A percentile compares a stretch with the other conserved stretches of the same genome.
phyloP scores from a whole-genome alignment of 2,797 vertebrate genomes.

The Sebastes aleutianus region DNA sequence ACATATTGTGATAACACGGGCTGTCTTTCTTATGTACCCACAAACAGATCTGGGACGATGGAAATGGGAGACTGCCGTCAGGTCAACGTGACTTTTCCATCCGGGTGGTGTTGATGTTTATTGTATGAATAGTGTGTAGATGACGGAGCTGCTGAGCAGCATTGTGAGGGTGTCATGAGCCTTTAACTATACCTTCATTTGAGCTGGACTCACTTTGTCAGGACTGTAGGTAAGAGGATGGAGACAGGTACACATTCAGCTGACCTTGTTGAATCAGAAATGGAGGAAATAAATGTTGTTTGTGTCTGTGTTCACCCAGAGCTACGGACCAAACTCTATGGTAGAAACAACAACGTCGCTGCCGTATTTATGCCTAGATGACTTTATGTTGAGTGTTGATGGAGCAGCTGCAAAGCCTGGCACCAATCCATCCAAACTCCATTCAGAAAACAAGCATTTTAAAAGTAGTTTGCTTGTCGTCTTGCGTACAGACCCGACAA shows the following conservation, averaged over 20 bases:
- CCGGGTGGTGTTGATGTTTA: conserved; percentile 27
- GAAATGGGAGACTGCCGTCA: conserved; percentile 40
- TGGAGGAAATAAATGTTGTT: no score
- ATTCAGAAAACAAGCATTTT: no score
- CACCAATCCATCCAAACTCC: no score
- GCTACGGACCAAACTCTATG: neutral
- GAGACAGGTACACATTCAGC: neutral
- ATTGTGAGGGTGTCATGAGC: neutral
- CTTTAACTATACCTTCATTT: neutral
- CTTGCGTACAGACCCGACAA: neutral
- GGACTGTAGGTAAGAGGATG: no score
- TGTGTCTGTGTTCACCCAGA: neutral
- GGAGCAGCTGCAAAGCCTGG: no score
- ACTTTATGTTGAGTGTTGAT: neutral
- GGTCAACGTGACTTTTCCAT: conserved; percentile 27
- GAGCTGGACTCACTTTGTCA: neutral
- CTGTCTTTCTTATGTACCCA: conserved; percentile 19
- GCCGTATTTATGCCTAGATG: neutral
- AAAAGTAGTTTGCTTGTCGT: no score
- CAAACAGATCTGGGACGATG: conserved; percentile 39
- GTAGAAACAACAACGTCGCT: no score
- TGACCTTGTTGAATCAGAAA: no score
- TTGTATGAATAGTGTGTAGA: neutral
- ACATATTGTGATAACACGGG: conserved; percentile 10
- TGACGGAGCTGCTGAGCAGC: neutral